Evolutionary conservation across 1,140 invertebrate species (phyloP).

Genomic region (Zaprionus kolodkinae): DNA sequence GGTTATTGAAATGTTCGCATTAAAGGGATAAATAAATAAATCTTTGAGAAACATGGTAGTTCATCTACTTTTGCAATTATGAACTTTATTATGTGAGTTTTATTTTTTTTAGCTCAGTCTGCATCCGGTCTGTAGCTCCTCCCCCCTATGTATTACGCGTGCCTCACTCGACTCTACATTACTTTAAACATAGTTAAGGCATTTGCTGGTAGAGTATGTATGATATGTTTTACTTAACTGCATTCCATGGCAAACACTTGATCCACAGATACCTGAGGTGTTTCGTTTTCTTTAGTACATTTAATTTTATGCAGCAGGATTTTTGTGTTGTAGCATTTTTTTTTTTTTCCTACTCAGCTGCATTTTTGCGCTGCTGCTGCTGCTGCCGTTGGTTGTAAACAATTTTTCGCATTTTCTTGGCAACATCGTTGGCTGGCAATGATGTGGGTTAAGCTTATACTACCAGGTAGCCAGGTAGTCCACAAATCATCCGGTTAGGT

Average conservation of each 20-base stretch:
- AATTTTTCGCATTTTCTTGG: conserved; percentile 50
- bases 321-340: conserved; percentile 18
- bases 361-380: conserved; percentile 32
- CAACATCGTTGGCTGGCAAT: conserved; percentile 27
- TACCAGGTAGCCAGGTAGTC: neutral
- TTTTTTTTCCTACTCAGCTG: conserved; percentile 5
- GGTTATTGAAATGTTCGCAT: conserved; percentile 35
- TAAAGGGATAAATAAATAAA: neutral
- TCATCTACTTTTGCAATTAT: neutral
- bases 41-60: neutral
- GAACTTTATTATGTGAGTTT: neutral
- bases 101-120: neutral
- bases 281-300: conserved; percentile 23
- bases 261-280: conserved; percentile 8
- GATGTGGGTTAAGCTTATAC: conserved; percentile 49
- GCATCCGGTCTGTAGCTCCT: conserved; percentile 11
- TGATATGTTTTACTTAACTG: conserved; percentile 40
- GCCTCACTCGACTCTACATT: conserved; percentile 16
- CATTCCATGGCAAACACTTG: conserved; percentile 54
- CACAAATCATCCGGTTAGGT: conserved; percentile 46
- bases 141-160: conserved; percentile 40
- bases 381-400: conserved; percentile 31
- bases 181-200: conserved; percentile 30
- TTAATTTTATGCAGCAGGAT: conserved; percentile 64
- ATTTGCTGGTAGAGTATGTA: conserved; percentile 25